These are phyloP conservation scores for Nezara viridula DNA, from an alignment of 2,888 invertebrate genomes.

Conservation along the genomic window DNA sequence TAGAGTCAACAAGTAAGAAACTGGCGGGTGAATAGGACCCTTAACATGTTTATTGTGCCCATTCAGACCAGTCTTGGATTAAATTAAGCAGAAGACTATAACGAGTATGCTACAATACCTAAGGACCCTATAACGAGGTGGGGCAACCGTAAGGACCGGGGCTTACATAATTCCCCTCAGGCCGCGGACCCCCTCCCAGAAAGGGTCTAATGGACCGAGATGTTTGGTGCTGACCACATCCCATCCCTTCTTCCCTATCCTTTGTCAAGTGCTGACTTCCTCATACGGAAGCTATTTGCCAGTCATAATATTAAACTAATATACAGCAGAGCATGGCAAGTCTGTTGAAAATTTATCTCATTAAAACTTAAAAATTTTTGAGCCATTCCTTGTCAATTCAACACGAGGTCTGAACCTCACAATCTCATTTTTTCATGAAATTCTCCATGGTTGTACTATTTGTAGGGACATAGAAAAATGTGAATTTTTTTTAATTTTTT, in stretches of 20 bases:
- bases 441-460: too few relatives aligned
- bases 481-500: too few relatives aligned
- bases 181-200: neutral
- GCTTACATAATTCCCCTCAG: neutral
- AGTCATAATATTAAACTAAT: too few relatives aligned
- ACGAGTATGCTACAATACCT: neutral
- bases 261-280: neutral
- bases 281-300: neutral
- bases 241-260: neutral
- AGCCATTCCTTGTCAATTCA: too few relatives aligned
- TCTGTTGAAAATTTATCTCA: too few relatives aligned
- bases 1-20: neutral
- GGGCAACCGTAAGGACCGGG: neutral
- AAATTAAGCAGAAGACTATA: conserved; percentile 9
- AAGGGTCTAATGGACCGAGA: neutral
- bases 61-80: neutral
- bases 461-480: too few relatives aligned
- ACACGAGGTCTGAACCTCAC: too few relatives aligned
- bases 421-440: too few relatives aligned
- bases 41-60: neutral
- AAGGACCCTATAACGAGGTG: neutral
- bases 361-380: too few relatives aligned
- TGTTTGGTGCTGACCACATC: neutral
- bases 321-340: too few relatives aligned
- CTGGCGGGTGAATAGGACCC: neutral